Percentiles rank a stretch among this genome's conserved stretches.
Conservation (phyloP, 2,113 vertebrate genomes). For the Melospiza melodia region DNA sequence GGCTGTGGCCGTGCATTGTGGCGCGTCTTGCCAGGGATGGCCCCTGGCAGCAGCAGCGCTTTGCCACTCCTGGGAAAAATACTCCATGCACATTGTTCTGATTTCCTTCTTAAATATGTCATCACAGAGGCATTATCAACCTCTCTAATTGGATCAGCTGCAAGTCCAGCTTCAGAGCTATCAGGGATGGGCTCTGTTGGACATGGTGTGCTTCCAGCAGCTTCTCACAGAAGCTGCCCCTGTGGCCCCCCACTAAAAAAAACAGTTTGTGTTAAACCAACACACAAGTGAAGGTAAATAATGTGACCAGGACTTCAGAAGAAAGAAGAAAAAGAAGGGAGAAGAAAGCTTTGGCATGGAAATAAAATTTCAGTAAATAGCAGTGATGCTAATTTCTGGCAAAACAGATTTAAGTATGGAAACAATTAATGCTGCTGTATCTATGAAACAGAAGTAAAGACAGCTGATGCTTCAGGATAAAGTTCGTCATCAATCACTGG, state of each 20-base stretch:
- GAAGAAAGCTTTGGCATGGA: neutral
- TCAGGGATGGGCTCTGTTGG: neutral
- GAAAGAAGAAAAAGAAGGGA: neutral
- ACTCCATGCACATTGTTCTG: rapidly evolving
- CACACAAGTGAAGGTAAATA: neutral
- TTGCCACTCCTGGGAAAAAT: neutral
- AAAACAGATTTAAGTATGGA: constrained; percentile 45
- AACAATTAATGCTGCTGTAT: constrained; percentile 31
- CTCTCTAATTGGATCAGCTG: neutral
- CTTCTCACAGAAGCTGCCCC: neutral
- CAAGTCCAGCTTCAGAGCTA: neutral
- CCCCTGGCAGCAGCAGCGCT: rapidly evolving
- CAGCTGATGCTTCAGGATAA: constrained; percentile 45
- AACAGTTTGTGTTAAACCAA: neutral
- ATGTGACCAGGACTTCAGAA: neutral
- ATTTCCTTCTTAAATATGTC: neutral
- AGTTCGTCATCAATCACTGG: constrained; percentile 50
- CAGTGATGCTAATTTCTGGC: neutral
- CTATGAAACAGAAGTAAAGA: constrained; percentile 32
- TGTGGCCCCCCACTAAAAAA: rapidly evolving
- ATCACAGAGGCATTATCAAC: neutral
- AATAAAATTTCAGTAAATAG: neutral
- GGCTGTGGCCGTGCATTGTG: rapidly evolving
- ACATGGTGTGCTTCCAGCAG: neutral
- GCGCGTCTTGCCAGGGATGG: rapidly evolving